These are phyloP conservation scores for Quadriops clusia DNA, from an alignment of 2,888 invertebrate species.

Conservation along the genomic window DNA sequence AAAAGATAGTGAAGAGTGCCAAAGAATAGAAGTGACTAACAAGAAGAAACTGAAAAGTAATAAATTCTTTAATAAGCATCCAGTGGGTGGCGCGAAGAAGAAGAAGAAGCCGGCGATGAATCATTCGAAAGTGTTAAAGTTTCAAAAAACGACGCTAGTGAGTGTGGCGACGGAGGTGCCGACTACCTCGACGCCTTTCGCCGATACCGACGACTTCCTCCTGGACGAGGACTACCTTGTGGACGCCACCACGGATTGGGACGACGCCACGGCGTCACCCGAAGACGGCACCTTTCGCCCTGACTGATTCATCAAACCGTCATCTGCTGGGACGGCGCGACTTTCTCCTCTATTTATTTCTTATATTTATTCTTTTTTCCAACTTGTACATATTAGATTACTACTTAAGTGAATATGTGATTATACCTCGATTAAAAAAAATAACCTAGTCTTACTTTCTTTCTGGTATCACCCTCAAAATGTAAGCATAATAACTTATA, in stretches of 20 bases:
- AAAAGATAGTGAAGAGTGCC: constrained; percentile 30
- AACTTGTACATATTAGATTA: constrained; percentile 33
- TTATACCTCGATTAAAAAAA: too few species aligned
- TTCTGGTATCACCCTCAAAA: too few species aligned
- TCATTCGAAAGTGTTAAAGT: constrained; percentile 30
- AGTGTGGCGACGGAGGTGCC: constrained; percentile 36
- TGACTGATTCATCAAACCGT: constrained; percentile 28
- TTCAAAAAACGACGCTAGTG: constrained; percentile 39
- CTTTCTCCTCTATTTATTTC: constrained; percentile 30
- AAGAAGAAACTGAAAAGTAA: constrained; percentile 42
- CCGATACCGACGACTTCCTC: constrained; percentile 41
- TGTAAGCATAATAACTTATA: too few species aligned
- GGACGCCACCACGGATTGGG: constrained; percentile 36
- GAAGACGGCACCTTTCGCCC: constrained; percentile 23
- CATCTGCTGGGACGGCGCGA: constrained; percentile 10
- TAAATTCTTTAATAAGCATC: constrained; percentile 17
- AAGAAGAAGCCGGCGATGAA: constrained; percentile 39
- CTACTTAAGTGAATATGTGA: constrained; percentile 30
- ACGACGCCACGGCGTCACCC: constrained; percentile 30
- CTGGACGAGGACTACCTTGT: constrained; percentile 34
- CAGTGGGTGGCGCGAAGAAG: constrained; percentile 36
- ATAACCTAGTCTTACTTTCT: too few species aligned
- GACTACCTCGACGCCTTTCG: constrained; percentile 42
- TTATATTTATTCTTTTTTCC: constrained; percentile 37
- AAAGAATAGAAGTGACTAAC: constrained; percentile 34